Base-by-base conservation (phyloP, 2,113 vertebrate genomes). In the Megaceryle torquata region DNA sequence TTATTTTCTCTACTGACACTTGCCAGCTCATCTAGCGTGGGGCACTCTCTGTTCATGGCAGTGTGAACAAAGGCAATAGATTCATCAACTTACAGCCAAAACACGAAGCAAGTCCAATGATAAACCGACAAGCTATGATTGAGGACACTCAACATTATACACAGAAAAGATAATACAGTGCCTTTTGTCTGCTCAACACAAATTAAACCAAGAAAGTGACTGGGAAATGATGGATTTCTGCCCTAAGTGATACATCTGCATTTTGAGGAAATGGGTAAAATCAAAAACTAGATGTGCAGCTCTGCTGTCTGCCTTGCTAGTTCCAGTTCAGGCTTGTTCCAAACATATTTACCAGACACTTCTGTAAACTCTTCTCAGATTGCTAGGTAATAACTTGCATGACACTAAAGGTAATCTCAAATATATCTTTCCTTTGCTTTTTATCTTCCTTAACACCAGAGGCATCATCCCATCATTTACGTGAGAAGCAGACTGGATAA, bases 271-370 rank as follows among this genome's bases (percentile, higher is more conserved):
- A 70, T 11, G 21, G 41, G 41, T 29, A 72, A 80, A 96, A 93
- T 82, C 53, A 86, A 82, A 95, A 92, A 50, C 50, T 74, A 39
- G 41, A 69, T 63, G 44, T 74, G 25, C 74, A 96, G 37, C 53
- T 80, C 91, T 22, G 0, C 24, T 71, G 54, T 48, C 53, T 96
- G 65, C 70, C 64, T 89, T 74, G 82, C 86, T 94, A 87, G 53
- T 65, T 97, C 91, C 75, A 95, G 96, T 96, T 96, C 39, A 50
- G 96, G 78, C 96, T 97, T 97, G 96, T 93, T 97, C 61, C 74
- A 94, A 95, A 96, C 75, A 35, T 91, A 96, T 95, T 94, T 94
- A 97, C 95, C 78, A 97, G 94, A 94, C 63, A 51, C 46, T 94
- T 98, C 85, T 89, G 89, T 76, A 95, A 95, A 92, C 79, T 95